Conservation (phyloP, 1,140 invertebrate genomes). For the Gonatopus flavifemur region DNA sequence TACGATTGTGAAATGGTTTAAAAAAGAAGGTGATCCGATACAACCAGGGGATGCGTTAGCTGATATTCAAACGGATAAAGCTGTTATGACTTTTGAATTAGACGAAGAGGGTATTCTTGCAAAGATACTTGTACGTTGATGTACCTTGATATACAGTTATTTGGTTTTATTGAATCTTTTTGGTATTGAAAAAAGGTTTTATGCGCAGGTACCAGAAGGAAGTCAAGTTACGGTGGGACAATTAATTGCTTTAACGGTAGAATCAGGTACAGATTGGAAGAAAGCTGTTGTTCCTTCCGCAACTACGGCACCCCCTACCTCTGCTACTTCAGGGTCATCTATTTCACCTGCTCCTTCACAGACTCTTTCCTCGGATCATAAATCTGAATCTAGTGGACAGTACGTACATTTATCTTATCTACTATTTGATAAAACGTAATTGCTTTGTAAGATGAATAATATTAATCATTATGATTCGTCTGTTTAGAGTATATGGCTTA, state of each 20-base stretch:
- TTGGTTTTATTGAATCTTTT: neutral
- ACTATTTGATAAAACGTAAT: conserved; percentile 3
- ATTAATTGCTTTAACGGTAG: conserved; percentile 85
- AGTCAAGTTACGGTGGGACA: conserved; percentile 81
- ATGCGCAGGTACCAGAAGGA: conserved; percentile 69
- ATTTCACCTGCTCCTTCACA: conserved; percentile 34
- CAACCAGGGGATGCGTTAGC: conserved; percentile 85
- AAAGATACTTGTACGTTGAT: conserved; percentile 77
- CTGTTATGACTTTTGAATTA: conserved; percentile 99
- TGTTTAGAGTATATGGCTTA: conserved; percentile 60
- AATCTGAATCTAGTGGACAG: conserved; percentile 43
- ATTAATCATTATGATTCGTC: conserved; percentile 1
- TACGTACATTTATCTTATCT: conserved; percentile 23
- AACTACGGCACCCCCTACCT: conserved; percentile 35
- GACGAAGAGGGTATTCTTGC: conserved; percentile 96
- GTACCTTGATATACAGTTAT: no score
- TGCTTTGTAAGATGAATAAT: neutral
- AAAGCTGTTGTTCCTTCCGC: conserved; percentile 46
- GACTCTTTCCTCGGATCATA: conserved; percentile 34
- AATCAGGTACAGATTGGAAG: conserved; percentile 62
- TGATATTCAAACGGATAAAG: conserved; percentile 99
- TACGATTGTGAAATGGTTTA: conserved; percentile 95
- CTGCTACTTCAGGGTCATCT: conserved; percentile 33
- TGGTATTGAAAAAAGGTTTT: neutral
- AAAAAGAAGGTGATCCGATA: conserved; percentile 89